Evolutionary conservation across 2,797 vertebrate genomes (phyloP).

Genomic region (Falco biarmicus): DNA sequence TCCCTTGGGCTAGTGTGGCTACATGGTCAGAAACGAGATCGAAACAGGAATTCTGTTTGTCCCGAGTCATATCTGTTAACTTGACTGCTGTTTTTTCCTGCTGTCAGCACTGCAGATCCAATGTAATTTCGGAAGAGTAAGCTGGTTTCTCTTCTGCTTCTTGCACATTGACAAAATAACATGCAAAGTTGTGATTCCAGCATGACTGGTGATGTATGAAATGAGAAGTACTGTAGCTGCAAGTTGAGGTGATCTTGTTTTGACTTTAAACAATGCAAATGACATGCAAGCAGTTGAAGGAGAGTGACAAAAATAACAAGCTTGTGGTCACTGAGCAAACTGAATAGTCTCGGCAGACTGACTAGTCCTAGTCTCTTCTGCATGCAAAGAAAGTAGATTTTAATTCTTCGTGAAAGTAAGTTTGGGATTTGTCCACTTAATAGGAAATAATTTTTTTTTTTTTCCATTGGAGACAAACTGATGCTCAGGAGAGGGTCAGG

Average conservation of each 20-base stretch:
- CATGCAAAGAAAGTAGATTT: neutral
- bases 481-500: neutral
- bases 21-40: rapidly evolving
- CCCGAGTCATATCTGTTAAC: rapidly evolving
- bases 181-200: neutral
- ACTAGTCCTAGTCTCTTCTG: neutral
- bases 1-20: neutral
- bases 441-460: too few relatives aligned
- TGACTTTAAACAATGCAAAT: neutral
- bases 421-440: neutral
- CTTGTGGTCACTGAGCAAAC: constrained; percentile 3
- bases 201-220: neutral
- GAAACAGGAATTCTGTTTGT: neutral
- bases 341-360: neutral
- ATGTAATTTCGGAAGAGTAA: neutral
- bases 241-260: neutral
- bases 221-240: neutral
- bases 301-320: neutral
- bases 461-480: neutral
- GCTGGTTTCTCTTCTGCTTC: constrained; percentile 42
- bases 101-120: neutral
- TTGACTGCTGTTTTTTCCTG: neutral
- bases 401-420: neutral
- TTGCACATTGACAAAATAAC: neutral
- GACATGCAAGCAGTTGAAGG: neutral